phyloP scores from a whole-genome alignment of 2,797 vertebrate genomes.

The Poecilia picta region DNA sequence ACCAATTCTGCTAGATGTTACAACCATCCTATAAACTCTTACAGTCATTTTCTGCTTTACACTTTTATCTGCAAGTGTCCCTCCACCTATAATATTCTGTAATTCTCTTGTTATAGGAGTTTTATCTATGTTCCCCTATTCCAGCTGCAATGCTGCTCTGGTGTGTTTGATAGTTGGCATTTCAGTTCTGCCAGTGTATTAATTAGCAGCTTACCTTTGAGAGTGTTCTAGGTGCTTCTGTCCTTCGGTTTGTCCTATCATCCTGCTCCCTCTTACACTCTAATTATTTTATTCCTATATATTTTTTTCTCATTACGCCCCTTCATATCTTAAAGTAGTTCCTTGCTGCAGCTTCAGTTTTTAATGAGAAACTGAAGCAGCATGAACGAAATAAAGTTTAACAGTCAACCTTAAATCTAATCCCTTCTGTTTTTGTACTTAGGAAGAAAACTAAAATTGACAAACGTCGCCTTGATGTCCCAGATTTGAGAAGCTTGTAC shows the following conservation, averaged over 20 bases:
- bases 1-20: neutral
- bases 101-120: conserved; percentile 30
- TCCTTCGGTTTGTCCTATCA: conserved; percentile 52
- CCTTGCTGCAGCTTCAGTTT: conserved; percentile 9
- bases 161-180: conserved; percentile 49
- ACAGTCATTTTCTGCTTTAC: neutral
- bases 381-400: conserved; percentile 10
- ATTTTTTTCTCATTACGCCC: conserved; percentile 18
- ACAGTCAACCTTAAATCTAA: conserved; percentile 29
- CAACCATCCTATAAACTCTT: neutral
- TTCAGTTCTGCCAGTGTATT: conserved; percentile 61
- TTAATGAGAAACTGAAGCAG: conserved; percentile 11
- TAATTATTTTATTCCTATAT: conserved; percentile 5
- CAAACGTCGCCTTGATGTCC: conserved; percentile 34
- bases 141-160: conserved; percentile 12
- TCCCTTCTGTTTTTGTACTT: conserved; percentile 35
- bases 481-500: conserved; percentile 38
- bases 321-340: conserved; percentile 6
- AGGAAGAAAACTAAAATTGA: conserved; percentile 41
- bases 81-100: conserved; percentile 35
- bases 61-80: conserved; percentile 20
- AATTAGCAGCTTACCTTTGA: conserved; percentile 69
- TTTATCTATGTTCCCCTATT: conserved; percentile 31
- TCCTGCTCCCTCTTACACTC: conserved; percentile 21
- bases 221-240: conserved; percentile 41